These are phyloP conservation scores for Amiota minor DNA, from an alignment of 2,888 invertebrate species.

Conservation along the genomic window DNA sequence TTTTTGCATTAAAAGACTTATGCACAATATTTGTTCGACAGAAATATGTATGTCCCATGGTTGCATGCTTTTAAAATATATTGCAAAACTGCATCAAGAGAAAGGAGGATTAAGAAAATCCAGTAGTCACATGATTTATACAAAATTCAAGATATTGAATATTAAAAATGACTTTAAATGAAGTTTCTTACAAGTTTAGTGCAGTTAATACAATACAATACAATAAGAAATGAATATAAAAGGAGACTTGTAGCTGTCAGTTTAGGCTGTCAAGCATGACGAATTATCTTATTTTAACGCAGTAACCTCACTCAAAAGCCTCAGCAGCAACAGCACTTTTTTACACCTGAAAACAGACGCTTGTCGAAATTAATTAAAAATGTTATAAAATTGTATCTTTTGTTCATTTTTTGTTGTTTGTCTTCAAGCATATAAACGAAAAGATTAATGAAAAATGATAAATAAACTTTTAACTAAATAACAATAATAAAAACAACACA, in stretches of 20 bases:
- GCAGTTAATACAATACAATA: not conserved
- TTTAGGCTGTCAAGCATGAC: conserved; percentile 20
- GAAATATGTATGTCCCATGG: not conserved
- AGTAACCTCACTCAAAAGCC: not conserved
- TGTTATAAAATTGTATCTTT: not conserved
- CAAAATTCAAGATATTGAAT: not conserved
- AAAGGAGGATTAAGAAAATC: not conserved
- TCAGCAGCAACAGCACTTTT: not conserved
- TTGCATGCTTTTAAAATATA: not conserved
- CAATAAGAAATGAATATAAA: not conserved
- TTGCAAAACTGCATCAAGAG: not conserved
- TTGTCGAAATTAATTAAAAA: conserved; percentile 25
- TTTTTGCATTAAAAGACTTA: conserved; percentile 15
- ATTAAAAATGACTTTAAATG: not conserved
- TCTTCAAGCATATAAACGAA: not conserved
- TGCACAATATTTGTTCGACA: not conserved
- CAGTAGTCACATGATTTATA: not conserved
- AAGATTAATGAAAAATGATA: conserved; percentile 28
- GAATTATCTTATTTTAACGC: conserved; percentile 19
- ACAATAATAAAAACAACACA: not conserved
- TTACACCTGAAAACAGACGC: conserved; percentile 3
- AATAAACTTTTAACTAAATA: not conserved
- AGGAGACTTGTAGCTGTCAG: conserved; percentile 12
- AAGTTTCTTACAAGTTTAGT: too few species aligned
- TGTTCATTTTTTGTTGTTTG: not conserved